These are phyloP conservation scores for Trachelus stipa DNA, from an alignment of 2,888 invertebrate species.

Conservation along the genomic window DNA sequence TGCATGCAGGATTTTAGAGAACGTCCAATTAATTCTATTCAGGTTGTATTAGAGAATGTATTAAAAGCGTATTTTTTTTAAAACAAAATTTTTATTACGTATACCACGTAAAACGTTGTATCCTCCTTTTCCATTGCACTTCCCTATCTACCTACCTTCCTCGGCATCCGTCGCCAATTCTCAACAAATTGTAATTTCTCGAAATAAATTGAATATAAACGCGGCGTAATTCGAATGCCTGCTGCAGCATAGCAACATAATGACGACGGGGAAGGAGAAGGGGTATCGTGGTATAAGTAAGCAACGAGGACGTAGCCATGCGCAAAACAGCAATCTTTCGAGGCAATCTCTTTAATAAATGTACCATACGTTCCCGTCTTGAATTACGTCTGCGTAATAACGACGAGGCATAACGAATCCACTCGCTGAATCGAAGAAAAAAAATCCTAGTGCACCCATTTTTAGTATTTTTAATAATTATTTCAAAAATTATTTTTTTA, in stretches of 20 bases:
- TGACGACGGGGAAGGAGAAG: slow-evolving; percentile 45
- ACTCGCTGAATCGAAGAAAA: background rate
- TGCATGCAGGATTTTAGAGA: background rate
- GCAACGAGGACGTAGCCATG: slow-evolving; percentile 52
- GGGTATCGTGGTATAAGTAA: slow-evolving; percentile 31
- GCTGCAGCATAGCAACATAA: slow-evolving; percentile 54
- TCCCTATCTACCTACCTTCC: background rate
- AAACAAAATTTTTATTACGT: background rate
- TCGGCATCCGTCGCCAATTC: slow-evolving; percentile 35
- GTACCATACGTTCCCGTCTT: slow-evolving; percentile 57
- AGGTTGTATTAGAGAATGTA: background rate
- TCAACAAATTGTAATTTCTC: slow-evolving; percentile 63
- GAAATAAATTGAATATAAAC: slow-evolving; percentile 65
- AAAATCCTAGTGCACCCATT: background rate
- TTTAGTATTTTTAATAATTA: background rate
- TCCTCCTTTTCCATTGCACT: background rate
- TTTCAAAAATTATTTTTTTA: background rate
- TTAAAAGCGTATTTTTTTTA: background rate
- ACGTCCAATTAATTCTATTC: background rate
- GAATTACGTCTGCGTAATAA: slow-evolving; percentile 32
- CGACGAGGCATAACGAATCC: slow-evolving; percentile 11
- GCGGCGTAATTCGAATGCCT: slow-evolving; percentile 63
- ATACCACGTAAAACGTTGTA: background rate
- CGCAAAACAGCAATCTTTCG: slow-evolving; percentile 63
- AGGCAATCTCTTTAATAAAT: slow-evolving; percentile 63